Evolutionary conservation across 2,113 vertebrate genomes (phyloP), one percentile per base, ranked within the genome.

Genomic region (Aix galericulata): DNA sequence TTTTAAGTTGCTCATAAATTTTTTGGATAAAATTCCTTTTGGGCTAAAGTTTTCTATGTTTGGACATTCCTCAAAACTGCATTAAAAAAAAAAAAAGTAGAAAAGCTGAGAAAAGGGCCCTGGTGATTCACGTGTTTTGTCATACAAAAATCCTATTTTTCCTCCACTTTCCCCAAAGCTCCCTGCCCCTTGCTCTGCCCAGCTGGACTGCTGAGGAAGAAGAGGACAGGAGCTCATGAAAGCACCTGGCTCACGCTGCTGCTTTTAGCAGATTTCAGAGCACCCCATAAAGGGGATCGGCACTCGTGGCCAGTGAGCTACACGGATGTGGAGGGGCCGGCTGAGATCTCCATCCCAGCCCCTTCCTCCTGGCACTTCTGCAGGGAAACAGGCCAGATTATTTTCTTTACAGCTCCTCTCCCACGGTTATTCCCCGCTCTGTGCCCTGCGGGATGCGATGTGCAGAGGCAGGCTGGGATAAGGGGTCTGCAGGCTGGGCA

Each of bases 1-100:
- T 91, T 91, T 96, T 68, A 96, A 95, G 86, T 93, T 36, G 89
- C 94, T 97, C 91, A 83, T 94, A 96, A 96, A 97, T 95, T 89
- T 91, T 86, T 91, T 55, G 91, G 94, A 91, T 88, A 72, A 74
- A 87, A 91, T 83, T 93, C 94, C 95, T 94, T 48, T 88, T 23
- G 84, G 89, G 90, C 84, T 83, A 40, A 83, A 88, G 71, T 59
- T 56, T 86, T 86, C 73, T 26, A 14, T 15, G 53, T 95, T 94
- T 92, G 88, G 92, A 84, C 58, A 48, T 40, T 50, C 60, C 89
- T 95, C 96, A 93, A 89, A 93, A 92, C 73, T 18, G 20, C 14
- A 2, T 48, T 60, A 31, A 48, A 32, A 48, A 7, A 14, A 60
- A 31, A 48, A 34, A 48, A 8, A 14, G 23, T 9, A 85, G 31